Base-by-base conservation (phyloP, 2,888 invertebrate genomes). In the Thecocarcelia acutangulata region DNA sequence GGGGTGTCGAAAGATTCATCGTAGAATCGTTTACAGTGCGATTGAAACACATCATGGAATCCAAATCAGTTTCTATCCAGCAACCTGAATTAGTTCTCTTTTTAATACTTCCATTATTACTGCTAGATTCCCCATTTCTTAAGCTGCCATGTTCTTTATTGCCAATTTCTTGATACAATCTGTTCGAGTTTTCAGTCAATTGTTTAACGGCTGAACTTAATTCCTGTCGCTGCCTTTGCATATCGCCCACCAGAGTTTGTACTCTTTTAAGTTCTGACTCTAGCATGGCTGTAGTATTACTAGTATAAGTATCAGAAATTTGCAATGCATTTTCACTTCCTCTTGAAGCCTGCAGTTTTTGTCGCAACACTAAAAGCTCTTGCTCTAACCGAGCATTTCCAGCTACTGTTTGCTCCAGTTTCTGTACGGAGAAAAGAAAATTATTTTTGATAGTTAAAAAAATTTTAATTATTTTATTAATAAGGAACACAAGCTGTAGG, bases 61-160 rank as follows among this genome's bases (percentile, higher is more conserved):
- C 97, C 33, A 98, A 91, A 91, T 98, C 97, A 0, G 97, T 97
- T 91, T 97, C 97, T 72, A 96, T 93, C 96, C 97, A 97, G 75
- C 89, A 87, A 0, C 94, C 93, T 2, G 94, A 94, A 58, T 93
- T 93, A 17, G 93, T 92, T 70, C 93, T 92, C 86, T 93, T 93
- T 86, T 93, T 93, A 44, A 80, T 85, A 58, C 80, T 74, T 11
- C 83, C 83, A 24, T 64, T 69, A 21, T 50, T 56, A 24, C 58
- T 74, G 12, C 24, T 28, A 2, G 17, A 42, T 17, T 64, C 73
- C 2, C 68, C 63, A 66, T 72, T 83, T 50, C 76, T 69, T 40
- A 83, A 68, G 4, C 83, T 66, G 9, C 84, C 83, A 70, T 85
- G 83, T 52, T 90, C 89, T 84, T 89, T 90, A 15, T 92, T 93